Evolutionary conservation across 1,140 invertebrate genomes (phyloP).

Genomic region (Camponotus vicinus): DNA sequence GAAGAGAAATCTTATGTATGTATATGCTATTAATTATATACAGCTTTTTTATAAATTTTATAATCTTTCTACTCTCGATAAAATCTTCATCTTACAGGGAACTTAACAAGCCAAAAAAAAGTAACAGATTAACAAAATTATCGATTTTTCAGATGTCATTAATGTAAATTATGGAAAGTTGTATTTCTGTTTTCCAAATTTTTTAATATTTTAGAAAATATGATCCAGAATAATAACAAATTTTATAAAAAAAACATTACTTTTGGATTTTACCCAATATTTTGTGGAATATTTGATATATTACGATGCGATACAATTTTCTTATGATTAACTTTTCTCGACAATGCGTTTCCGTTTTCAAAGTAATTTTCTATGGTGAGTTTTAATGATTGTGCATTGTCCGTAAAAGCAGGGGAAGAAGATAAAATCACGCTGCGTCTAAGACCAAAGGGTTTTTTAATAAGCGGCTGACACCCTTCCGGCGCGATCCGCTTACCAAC

Average conservation of each 20-base stretch:
- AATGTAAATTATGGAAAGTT: constrained; percentile 30
- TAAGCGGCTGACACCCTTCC: constrained; percentile 76
- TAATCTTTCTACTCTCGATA: neutral
- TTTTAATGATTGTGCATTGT: constrained; percentile 77
- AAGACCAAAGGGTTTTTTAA: constrained; percentile 73
- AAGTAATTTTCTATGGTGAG: constrained; percentile 42
- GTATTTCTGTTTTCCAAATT: neutral
- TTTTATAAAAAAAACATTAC: neutral
- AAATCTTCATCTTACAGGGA: neutral
- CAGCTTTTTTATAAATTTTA: neutral
- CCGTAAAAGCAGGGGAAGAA: constrained; percentile 61
- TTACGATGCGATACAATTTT: neutral
- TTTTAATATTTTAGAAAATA: neutral
- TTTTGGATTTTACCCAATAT: neutral
- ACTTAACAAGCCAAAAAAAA: neutral
- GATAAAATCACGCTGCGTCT: constrained; percentile 67
- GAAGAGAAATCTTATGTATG: neutral
- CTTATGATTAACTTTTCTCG: constrained; percentile 30
- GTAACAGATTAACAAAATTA: neutral
- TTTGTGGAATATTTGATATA: neutral
- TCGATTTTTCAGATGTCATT: neutral
- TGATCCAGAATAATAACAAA: neutral
- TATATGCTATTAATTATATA: no score
- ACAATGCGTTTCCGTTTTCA: constrained; percentile 42
- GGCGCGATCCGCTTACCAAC: constrained; percentile 74